Evolutionary conservation across 2,888 invertebrate species (phyloP).

Genomic region (Campopleginae sp.): DNA sequence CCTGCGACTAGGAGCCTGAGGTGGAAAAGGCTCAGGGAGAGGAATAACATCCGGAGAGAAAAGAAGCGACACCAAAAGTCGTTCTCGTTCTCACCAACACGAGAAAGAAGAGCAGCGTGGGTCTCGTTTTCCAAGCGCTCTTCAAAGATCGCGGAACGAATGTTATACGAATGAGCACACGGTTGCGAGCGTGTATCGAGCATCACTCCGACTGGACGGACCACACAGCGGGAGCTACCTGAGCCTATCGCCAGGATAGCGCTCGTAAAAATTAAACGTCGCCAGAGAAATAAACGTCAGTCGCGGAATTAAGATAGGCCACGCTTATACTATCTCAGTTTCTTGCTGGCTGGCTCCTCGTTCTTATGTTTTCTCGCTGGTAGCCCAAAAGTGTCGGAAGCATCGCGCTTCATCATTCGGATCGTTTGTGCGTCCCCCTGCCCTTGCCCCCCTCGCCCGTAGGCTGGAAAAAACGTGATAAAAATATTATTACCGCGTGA

Average conservation of each 20-base stretch:
- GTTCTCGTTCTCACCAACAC: constrained; percentile 51
- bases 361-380: constrained; percentile 65
- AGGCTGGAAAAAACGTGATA: too few relatives aligned
- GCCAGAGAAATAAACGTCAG: constrained; percentile 84
- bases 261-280: constrained; percentile 83
- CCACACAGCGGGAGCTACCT: constrained; percentile 83
- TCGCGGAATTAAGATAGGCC: constrained; percentile 82
- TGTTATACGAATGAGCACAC: constrained; percentile 22
- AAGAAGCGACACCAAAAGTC: constrained; percentile 42
- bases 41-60: too few relatives aligned
- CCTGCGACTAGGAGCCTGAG: background rate
- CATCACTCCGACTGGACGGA: constrained; percentile 70
- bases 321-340: constrained; percentile 47
- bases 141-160: too few relatives aligned
- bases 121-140: too few relatives aligned
- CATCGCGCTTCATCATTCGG: background rate
- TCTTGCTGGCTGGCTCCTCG: background rate
- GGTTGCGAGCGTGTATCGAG: constrained; percentile 42
- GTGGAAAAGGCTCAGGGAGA: too few relatives aligned
- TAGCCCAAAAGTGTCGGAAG: constrained; percentile 51
- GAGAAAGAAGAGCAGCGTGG: too few relatives aligned
- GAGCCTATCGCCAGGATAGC: constrained; percentile 81
- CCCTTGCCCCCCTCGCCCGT: too few relatives aligned
- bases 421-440: constrained; percentile 29
- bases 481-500: background rate